These are phyloP conservation scores for Candoia aspera DNA, from an alignment of 2,113 vertebrate species.

Conservation along the genomic window DNA sequence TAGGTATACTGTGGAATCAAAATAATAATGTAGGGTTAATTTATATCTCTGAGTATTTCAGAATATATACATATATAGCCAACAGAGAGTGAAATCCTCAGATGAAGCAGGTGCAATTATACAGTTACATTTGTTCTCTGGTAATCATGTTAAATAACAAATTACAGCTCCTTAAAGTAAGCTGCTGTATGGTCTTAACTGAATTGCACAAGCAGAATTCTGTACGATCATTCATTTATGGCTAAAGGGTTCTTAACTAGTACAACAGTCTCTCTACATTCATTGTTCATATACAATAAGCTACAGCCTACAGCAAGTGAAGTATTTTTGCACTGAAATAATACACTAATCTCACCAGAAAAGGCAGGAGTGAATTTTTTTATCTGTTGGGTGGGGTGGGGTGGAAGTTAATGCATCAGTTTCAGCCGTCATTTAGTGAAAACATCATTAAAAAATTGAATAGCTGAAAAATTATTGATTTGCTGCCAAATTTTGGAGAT, in stretches of 20 bases:
- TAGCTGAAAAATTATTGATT: neutral
- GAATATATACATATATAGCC: neutral
- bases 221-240: neutral
- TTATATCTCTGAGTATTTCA: neutral
- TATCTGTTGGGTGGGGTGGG: neutral
- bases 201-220: neutral
- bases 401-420: neutral
- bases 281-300: neutral
- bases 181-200: neutral
- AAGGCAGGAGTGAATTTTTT: neutral
- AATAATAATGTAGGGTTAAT: neutral
- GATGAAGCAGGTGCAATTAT: neutral
- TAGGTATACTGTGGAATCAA: neutral
- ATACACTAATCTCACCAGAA: neutral
- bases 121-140: neutral
- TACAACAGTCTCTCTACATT: neutral
- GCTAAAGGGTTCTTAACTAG: neutral
- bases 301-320: no score
- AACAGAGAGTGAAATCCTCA: neutral
- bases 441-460: neutral
- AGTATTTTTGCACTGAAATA: neutral
- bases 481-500: neutral
- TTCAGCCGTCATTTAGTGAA: neutral
- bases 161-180: neutral
- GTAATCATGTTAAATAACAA: slow-evolving; percentile 17